Evolutionary conservation across 2,113 vertebrate species (phyloP).

Genomic region (Rhinoptilus africanus): DNA sequence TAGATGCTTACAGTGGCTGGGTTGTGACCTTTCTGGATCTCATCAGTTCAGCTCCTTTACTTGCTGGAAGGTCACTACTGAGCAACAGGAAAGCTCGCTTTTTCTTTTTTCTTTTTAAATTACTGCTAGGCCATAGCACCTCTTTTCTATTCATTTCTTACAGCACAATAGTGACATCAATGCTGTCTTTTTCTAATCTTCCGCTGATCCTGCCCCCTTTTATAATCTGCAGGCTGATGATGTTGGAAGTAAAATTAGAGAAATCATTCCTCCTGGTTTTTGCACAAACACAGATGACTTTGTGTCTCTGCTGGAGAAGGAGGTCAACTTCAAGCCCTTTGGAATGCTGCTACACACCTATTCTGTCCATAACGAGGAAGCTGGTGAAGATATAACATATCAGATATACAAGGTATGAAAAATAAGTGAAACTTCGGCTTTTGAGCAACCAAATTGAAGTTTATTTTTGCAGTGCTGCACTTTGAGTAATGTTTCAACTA

Average conservation of each 20-base stretch:
- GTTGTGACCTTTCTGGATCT: not conserved
- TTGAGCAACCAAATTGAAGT: not conserved
- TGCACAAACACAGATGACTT: slow-evolving; percentile 92
- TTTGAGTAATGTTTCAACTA: not conserved
- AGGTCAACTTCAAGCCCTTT: slow-evolving; percentile 94
- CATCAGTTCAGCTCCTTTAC: not conserved
- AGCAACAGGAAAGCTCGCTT: not conserved
- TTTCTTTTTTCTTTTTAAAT: not conserved
- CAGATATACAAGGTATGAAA: slow-evolving; percentile 91
- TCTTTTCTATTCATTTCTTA: not conserved
- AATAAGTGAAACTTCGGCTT: not conserved
- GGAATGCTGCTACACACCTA: slow-evolving; percentile 90
- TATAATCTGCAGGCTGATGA: slow-evolving; percentile 84
- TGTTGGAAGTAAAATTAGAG: slow-evolving; percentile 91
- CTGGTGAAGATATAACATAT: slow-evolving; percentile 87
- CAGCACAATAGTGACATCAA: not conserved
- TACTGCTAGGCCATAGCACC: not conserved
- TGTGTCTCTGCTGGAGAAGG: slow-evolving; percentile 91
- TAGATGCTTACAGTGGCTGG: not conserved
- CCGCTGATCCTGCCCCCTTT: not conserved
- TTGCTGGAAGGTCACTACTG: not conserved
- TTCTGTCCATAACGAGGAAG: slow-evolving; percentile 87
- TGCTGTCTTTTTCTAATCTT: not conserved
- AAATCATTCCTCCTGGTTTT: slow-evolving; percentile 92
- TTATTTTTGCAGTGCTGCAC: not conserved